These are phyloP conservation scores for Pangasianodon hypophthalmus DNA, from an alignment of 2,113 vertebrate species.

Conservation along the genomic window DNA sequence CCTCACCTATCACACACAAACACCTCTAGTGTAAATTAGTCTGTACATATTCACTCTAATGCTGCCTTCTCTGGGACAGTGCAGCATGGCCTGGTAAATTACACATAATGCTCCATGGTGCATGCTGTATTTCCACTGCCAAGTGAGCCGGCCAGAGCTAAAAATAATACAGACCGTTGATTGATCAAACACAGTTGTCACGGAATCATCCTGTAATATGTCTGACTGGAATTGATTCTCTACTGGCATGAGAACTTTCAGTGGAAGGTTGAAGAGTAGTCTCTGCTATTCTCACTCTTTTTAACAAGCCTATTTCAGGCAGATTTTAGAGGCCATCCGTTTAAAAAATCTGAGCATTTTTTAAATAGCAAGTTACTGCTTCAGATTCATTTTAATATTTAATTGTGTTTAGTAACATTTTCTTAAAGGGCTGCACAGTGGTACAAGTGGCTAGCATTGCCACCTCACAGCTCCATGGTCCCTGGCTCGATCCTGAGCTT, in stretches of 20 bases:
- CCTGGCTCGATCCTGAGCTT: neutral
- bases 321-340: neutral
- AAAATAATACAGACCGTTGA: neutral
- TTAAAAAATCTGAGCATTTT: neutral
- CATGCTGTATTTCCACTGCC: neutral
- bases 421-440: neutral
- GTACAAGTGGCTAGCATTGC: too few relatives aligned
- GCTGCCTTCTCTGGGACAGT: neutral
- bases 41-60: neutral
- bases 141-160: neutral
- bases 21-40: neutral
- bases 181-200: neutral
- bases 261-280: neutral
- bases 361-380: neutral
- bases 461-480: neutral
- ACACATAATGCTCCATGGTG: neutral
- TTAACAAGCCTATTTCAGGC: neutral
- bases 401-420: neutral
- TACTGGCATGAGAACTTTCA: neutral
- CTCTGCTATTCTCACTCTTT: neutral
- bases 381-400: neutral
- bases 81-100: neutral
- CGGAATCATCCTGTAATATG: neutral
- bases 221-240: neutral
- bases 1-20: neutral